Evolutionary conservation across 1,140 invertebrate genomes (phyloP).

Genomic region (Yoshiicerus persimilis): DNA sequence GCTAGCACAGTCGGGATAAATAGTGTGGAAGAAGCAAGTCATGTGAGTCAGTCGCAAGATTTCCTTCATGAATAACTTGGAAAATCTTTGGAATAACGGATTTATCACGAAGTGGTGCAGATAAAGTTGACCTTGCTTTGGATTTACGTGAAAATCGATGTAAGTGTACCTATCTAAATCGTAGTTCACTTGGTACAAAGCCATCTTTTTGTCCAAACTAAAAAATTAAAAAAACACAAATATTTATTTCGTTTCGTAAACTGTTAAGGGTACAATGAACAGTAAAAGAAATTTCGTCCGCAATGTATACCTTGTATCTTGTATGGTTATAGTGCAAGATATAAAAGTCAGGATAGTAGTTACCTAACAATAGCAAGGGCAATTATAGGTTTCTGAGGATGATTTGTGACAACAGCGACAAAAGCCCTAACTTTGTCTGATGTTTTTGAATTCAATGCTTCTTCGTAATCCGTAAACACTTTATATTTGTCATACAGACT

Average conservation of each 20-base stretch:
- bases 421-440: not conserved
- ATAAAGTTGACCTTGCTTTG: conserved; percentile 56
- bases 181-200: conserved; percentile 58
- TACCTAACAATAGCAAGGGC: conserved; percentile 57
- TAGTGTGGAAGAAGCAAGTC: conserved; percentile 56
- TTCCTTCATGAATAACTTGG: conserved; percentile 64
- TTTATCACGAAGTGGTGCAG: conserved; percentile 60
- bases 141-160: conserved; percentile 53
- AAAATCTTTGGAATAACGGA: conserved; percentile 62
- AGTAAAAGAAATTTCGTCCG: too few species aligned
- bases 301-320: too few species aligned
- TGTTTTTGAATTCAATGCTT: not conserved
- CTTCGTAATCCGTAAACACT: not conserved
- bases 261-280: too few species aligned
- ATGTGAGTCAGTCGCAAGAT: conserved; percentile 57
- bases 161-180: conserved; percentile 61
- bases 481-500: not conserved
- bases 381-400: conserved; percentile 55
- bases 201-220: conserved; percentile 57
- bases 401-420: conserved; percentile 17
- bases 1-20: conserved; percentile 51
- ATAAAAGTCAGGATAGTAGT: conserved; percentile 44
- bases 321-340: too few species aligned
- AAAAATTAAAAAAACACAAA: conserved; percentile 21
- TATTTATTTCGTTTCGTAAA: not conserved